Base-by-base conservation (phyloP, 2,888 invertebrate species). In the Leptodirus hochenwartii region DNA sequence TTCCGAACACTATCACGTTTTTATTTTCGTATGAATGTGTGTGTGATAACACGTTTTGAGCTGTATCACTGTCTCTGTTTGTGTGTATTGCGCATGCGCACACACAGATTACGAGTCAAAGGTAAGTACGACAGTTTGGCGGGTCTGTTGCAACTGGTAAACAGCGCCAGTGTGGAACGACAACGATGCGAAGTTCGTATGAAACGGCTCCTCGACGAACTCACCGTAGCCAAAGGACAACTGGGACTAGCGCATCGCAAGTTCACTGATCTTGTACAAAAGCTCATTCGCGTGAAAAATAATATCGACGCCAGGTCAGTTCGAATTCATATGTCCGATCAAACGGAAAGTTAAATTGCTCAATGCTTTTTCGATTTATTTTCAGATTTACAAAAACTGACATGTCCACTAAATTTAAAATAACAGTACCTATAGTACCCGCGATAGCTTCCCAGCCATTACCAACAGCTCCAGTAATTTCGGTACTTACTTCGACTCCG, bases 101-200 rank as follows among this genome's bases (percentile, higher is more conserved):
- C 20, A 20, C n/a, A 6, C 39, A 56, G 54, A 43, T 54, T 53
- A 42, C 55, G 54, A 51, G 49, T 53, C 37, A 51, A 52, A 47
- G 53, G 52, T 42, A 53, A 51, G 47, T 57, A 56, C 47, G 47
- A 46, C 42, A 43, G 43, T 30, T 45, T 57, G 37, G 46, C 43
- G 24, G 52, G 53, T 17, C 40, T 54, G 31, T 43, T 54, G 34
- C 43, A 45, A 40, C 49, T 47, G 43, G 47, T 56, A 31, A 49
- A 50, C 30, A 44, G 47, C 25, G 46, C 49, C 4, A 47, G 45
- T 32, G 42, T 40, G 30, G 50, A 50, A 35, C 42, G 52, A 33
- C 50, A 47, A 33, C 43, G 46, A 25, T 47, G 47, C 27, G 51
- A 53, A 33, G 39, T 43, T 27, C 44, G 47, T 30, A 47, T 53